Evolutionary conservation across 2,888 invertebrate species (phyloP).

Genomic region (Cephus nigrinus): DNA sequence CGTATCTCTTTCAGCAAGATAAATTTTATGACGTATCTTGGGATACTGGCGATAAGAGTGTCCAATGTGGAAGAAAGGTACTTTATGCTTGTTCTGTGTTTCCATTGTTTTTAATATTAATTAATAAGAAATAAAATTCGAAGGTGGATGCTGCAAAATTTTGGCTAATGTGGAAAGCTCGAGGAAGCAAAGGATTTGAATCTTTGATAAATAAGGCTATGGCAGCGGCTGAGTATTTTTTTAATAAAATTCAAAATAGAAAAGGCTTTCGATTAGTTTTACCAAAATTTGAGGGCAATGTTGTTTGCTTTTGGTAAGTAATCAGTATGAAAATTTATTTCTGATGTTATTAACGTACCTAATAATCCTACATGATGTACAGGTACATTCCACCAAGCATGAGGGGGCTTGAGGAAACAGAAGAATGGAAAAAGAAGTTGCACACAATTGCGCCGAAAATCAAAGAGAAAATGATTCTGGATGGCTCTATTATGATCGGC

Average conservation of each 20-base stretch:
- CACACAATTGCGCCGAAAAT: conserved; percentile 74
- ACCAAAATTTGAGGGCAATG: conserved; percentile 78
- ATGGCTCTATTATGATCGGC: conserved; percentile 79
- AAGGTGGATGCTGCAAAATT: conserved; percentile 89
- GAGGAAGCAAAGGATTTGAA: conserved; percentile 74
- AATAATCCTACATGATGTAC: conserved; percentile 49
- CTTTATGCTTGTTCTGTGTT: not conserved
- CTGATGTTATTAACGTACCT: not conserved
- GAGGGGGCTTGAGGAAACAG: conserved; percentile 62
- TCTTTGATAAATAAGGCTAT: conserved; percentile 75
- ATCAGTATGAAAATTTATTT: not conserved
- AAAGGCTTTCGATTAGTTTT: conserved; percentile 75
- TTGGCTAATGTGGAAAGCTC: conserved; percentile 92
- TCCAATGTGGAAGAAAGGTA: conserved; percentile 91
- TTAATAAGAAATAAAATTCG: not conserved
- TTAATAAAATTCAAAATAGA: conserved; percentile 67
- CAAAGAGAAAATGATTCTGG: conserved; percentile 76
- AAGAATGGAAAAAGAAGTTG: conserved; percentile 69
- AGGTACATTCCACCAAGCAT: conserved; percentile 73
- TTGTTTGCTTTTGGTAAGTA: conserved; percentile 93
- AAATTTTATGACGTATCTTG: conserved; percentile 85
- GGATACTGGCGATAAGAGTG: conserved; percentile 88
- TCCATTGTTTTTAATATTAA: not conserved
- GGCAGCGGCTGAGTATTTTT: conserved; percentile 71
- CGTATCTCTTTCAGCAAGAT: conserved; percentile 85